Evolutionary conservation across 1,140 invertebrate species (phyloP), one percentile per base, ranked within the genome.

Genomic region (Pinna nobilis): DNA sequence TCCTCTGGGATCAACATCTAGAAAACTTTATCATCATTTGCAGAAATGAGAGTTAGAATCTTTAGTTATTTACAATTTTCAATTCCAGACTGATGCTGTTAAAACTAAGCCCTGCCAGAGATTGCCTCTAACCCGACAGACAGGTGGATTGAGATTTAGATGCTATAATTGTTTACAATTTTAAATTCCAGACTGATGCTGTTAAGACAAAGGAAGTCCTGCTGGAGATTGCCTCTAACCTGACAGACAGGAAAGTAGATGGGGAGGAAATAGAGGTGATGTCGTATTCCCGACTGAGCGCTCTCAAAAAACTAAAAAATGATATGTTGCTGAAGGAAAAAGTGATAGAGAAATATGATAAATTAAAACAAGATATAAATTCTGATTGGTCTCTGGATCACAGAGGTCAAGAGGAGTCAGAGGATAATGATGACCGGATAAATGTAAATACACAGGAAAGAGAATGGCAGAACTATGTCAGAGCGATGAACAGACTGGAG

Each of bases 151-250:
- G 3, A 20, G 25, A 13, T 44, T 41, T 44, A 28, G 28, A 20
- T 47, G 44, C 5, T 13, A 47, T 25, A 47, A 9, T 11, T 3
- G n/a, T 63, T n/a, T 41, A 15, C n/a, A n/a, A n/a, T 53, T 32
- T 57, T 6, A 32, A 72, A 70, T 90, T 91, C 66, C 84, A 95
- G 94, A 91, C 95, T 60, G 96, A 98, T 90, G 88, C 90, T 23
- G 71, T 98, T 13, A 94, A 94, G 85, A 91, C 92, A 1, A 97
- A 97, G 88, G 85, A 91, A 35, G 90, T 93, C 61, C 86, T 98
- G 25, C 86, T 98, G 32, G 92, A 94, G 20, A 79, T 94, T 20
- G 92, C 94, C 28, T 90, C 90, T 35, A 89, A 89, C 55, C 82
- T 98, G 47, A 95, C 93, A 4, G 92, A 93, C 67, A 92, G 93